These are phyloP conservation scores for Salarias fasciatus DNA, from an alignment of 2,797 vertebrate genomes.

Conservation along the genomic window DNA sequence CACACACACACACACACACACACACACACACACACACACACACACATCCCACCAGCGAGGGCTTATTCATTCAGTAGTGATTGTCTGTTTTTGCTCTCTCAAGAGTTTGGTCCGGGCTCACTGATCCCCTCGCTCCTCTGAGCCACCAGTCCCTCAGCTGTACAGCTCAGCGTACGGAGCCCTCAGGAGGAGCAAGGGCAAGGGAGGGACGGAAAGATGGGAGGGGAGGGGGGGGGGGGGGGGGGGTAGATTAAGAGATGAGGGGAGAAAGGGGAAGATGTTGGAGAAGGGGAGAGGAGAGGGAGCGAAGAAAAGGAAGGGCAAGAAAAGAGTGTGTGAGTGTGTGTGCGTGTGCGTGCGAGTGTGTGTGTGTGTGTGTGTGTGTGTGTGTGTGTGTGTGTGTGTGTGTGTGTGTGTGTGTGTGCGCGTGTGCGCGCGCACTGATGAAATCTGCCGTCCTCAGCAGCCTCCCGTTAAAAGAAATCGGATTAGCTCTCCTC, in stretches of 20 bases:
- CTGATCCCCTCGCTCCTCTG: slow-evolving; percentile 50
- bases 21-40: slow-evolving; percentile 1
- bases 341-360: background rate
- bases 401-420: slow-evolving; percentile 23
- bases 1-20: too few relatives aligned
- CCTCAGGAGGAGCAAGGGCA: slow-evolving; percentile 56
- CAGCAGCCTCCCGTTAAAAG: slow-evolving; percentile 78
- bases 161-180: slow-evolving; percentile 42
- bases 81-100: slow-evolving; percentile 45
- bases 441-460: slow-evolving; percentile 81
- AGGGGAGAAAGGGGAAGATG: background rate
- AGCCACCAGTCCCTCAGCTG: slow-evolving; percentile 45
- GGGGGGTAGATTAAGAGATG: slow-evolving; percentile 44
- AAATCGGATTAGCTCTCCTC: slow-evolving; percentile 81
- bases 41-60: background rate
- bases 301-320: slow-evolving; percentile 12
- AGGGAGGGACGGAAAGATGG: slow-evolving; percentile 35
- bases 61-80: slow-evolving; percentile 19
- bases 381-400: slow-evolving; percentile 24
- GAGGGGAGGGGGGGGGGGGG: background rate
- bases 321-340: slow-evolving; percentile 9
- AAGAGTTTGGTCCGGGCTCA: slow-evolving; percentile 32
- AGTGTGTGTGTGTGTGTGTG: too few relatives aligned
- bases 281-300: slow-evolving; percentile 33
- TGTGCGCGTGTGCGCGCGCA: slow-evolving; percentile 37